These are phyloP conservation scores for Toxotes jaculatrix DNA, from an alignment of 2,113 vertebrate species.

Conservation along the genomic window DNA sequence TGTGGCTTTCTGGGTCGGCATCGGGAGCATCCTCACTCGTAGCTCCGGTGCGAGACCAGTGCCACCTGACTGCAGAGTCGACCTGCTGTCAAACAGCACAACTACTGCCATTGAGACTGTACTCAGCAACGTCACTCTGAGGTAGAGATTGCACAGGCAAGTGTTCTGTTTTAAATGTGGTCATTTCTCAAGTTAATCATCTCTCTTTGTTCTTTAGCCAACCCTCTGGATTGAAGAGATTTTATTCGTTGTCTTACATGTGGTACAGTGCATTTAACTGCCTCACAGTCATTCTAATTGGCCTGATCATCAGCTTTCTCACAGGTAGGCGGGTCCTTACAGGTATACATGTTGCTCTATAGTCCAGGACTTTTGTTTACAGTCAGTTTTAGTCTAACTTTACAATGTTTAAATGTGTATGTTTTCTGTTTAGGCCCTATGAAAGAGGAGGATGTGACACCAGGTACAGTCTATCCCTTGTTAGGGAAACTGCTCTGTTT, in stretches of 20 bases:
- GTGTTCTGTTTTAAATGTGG: not conserved
- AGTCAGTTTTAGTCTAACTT: not conserved
- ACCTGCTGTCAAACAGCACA: conserved; percentile 67
- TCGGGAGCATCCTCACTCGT: conserved; percentile 85
- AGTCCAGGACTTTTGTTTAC: not conserved
- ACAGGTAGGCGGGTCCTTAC: conserved; percentile 82
- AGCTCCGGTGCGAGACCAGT: fast-evolving
- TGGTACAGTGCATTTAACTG: conserved; percentile 96
- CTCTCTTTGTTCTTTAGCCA: conserved; percentile 62
- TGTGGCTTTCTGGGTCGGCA: conserved; percentile 93
- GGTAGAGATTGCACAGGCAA: conserved; percentile 68
- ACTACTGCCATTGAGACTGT: conserved; percentile 70
- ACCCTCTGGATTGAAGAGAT: conserved; percentile 83
- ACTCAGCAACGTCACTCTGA: conserved; percentile 60
- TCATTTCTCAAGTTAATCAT: not conserved
- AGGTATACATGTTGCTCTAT: not conserved
- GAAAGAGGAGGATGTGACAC: conserved; percentile 81
- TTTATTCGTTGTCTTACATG: conserved; percentile 94
- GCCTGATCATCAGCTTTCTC: conserved; percentile 90
- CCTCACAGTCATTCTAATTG: conserved; percentile 87
- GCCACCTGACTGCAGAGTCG: conserved; percentile 37
- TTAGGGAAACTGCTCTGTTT: conserved; percentile 83
- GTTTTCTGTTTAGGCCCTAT: conserved; percentile 83
- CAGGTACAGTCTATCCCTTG: conserved; percentile 88
- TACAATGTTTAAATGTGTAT: not conserved